Percentiles rank a stretch among this genome's conserved stretches.
Conservation (phyloP, 2,797 vertebrate species). For the Chrosomus eos region DNA sequence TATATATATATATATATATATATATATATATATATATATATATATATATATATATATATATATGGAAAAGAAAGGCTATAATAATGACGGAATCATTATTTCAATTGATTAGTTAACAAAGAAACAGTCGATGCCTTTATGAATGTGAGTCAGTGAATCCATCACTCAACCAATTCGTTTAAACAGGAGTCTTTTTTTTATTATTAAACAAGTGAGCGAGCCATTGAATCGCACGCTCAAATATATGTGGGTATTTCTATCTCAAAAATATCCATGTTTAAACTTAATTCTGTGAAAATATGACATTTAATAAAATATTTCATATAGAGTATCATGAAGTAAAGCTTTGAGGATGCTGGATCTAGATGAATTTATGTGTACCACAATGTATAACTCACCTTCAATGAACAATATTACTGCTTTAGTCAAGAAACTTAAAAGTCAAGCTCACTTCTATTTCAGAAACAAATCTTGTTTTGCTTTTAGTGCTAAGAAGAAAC, state of each 20-base stretch:
- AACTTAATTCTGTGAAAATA: background rate
- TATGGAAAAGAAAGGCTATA: no score
- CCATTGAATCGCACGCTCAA: background rate
- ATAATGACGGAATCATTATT: no score
- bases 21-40: no score
- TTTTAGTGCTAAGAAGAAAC: no score
- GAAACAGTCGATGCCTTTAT: background rate
- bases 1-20: no score
- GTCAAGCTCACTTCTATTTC: no score
- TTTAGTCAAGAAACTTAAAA: no score
- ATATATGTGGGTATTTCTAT: background rate
- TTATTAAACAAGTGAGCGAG: background rate
- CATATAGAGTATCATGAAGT: background rate
- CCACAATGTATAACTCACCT: no score
- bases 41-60: no score
- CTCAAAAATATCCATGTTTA: background rate
- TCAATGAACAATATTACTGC: no score
- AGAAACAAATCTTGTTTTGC: no score
- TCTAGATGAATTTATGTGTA: no score
- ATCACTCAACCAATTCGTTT: background rate
- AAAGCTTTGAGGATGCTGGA: background rate
- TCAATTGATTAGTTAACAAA: background rate
- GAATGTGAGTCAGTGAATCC: background rate
- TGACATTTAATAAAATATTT: background rate
- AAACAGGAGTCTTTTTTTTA: background rate